phyloP scores from a whole-genome alignment of 1,140 invertebrate genomes.

The Megalopta genalis region DNA sequence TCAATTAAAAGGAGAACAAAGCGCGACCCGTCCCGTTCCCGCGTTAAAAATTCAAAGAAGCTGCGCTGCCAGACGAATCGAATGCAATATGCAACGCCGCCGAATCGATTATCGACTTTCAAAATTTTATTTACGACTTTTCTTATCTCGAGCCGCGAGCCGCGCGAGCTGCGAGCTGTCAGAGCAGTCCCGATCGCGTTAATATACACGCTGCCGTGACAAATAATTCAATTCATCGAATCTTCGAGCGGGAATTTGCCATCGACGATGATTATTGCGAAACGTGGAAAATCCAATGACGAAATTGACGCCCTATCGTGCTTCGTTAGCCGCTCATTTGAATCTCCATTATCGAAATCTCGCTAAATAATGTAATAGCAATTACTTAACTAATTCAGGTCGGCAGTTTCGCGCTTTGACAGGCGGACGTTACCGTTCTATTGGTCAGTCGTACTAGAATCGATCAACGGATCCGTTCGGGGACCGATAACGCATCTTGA shows the following conservation, averaged over 20 bases:
- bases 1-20: too few species aligned
- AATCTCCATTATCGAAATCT: constrained; percentile 50
- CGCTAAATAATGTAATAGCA: constrained; percentile 66
- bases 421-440: constrained; percentile 8
- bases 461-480: constrained; percentile 1
- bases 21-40: too few species aligned
- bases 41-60: too few species aligned
- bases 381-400: constrained; percentile 58
- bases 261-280: constrained; percentile 43
- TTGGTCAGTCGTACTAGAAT: constrained; percentile 8
- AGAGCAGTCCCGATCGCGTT: too few species aligned
- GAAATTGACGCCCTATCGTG: constrained; percentile 52
- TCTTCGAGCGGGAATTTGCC: neutral
- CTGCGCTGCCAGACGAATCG: too few species aligned
- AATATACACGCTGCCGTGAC: neutral
- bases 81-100: too few species aligned
- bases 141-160: too few species aligned
- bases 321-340: constrained; percentile 47
- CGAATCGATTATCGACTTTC: too few species aligned
- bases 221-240: neutral
- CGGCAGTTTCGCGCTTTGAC: neutral
- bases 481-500: neutral
- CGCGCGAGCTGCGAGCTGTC: too few species aligned
- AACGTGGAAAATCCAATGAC: constrained; percentile 23
- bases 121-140: neutral